These are phyloP conservation scores for Andrena haemorrhoa DNA, from an alignment of 2,888 invertebrate species.

Conservation along the genomic window DNA sequence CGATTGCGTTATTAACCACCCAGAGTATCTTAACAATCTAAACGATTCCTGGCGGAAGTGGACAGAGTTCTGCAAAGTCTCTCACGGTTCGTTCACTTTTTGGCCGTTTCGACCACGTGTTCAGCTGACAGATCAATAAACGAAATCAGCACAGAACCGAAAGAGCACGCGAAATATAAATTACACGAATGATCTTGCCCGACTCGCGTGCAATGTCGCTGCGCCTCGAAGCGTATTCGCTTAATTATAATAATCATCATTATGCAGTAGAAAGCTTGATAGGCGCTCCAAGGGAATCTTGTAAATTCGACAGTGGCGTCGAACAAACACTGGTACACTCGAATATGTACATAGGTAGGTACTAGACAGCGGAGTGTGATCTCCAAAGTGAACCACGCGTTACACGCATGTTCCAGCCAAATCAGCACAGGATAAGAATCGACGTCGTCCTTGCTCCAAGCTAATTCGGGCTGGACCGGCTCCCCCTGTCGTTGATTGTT, in stretches of 20 bases:
- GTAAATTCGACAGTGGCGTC: not conserved
- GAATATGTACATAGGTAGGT: too few species aligned
- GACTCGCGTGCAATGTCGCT: constrained; percentile 23
- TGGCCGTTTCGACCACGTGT: not conserved
- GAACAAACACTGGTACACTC: not conserved
- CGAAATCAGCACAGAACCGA: constrained; percentile 19
- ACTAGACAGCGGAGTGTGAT: constrained; percentile 94
- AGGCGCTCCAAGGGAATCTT: not conserved
- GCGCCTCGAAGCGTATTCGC: constrained; percentile 2
- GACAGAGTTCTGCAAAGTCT: not conserved
- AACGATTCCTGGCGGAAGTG: not conserved
- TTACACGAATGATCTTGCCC: constrained; percentile 32
- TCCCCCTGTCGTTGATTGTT: constrained; percentile 39
- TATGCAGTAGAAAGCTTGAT: too few species aligned
- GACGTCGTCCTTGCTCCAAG: constrained; percentile 18
- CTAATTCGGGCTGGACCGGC: constrained; percentile 36
- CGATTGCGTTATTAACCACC: not conserved
- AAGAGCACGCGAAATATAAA: constrained; percentile 45
- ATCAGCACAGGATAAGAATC: constrained; percentile 90
- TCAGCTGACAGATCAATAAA: constrained; percentile 26
- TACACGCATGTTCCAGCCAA: constrained; percentile 96
- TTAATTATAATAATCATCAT: constrained; percentile 42
- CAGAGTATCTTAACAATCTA: not conserved
- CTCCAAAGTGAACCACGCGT: constrained; percentile 98
- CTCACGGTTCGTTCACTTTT: not conserved